phyloP scores from a whole-genome alignment of 2,797 vertebrate genomes.

The Epinephelus coioides region DNA sequence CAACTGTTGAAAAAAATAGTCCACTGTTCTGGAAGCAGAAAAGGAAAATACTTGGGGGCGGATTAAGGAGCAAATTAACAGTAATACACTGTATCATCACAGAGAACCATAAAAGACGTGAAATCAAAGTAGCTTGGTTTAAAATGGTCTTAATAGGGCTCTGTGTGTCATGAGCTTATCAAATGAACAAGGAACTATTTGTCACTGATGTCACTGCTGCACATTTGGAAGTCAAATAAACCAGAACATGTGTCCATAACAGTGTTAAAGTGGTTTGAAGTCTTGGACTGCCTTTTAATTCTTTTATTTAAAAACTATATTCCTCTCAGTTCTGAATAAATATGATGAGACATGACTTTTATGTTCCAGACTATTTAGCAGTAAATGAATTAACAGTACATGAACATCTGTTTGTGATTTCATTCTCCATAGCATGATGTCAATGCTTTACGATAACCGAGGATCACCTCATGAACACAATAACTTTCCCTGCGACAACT shows the following conservation, averaged over 20 bases:
- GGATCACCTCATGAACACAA: neutral
- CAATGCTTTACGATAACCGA: neutral
- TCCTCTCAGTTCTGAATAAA: neutral
- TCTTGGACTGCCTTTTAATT: neutral
- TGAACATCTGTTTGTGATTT: neutral
- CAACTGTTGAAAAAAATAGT: slow-evolving; percentile 14
- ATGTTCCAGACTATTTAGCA: neutral
- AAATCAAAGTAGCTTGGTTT: slow-evolving; percentile 34
- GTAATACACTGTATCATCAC: slow-evolving; percentile 23
- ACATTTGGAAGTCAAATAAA: slow-evolving; percentile 65
- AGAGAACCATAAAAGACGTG: slow-evolving; percentile 23
- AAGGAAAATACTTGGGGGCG: neutral
- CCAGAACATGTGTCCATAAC: neutral
- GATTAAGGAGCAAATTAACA: slow-evolving; percentile 38
- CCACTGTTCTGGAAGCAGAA: neutral
- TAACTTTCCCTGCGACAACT: too few relatives aligned
- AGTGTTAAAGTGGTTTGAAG: slow-evolving; percentile 17
- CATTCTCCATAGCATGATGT: neutral
- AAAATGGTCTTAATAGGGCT: slow-evolving; percentile 23
- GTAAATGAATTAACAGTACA: neutral
- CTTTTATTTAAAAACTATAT: neutral
- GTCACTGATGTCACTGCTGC: slow-evolving; percentile 29
- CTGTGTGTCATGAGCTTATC: slow-evolving; percentile 35
- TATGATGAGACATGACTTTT: neutral
- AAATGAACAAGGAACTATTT: slow-evolving; percentile 50